Base-by-base conservation (phyloP, 2,797 vertebrate species). In the Synanceia verrucosa region DNA sequence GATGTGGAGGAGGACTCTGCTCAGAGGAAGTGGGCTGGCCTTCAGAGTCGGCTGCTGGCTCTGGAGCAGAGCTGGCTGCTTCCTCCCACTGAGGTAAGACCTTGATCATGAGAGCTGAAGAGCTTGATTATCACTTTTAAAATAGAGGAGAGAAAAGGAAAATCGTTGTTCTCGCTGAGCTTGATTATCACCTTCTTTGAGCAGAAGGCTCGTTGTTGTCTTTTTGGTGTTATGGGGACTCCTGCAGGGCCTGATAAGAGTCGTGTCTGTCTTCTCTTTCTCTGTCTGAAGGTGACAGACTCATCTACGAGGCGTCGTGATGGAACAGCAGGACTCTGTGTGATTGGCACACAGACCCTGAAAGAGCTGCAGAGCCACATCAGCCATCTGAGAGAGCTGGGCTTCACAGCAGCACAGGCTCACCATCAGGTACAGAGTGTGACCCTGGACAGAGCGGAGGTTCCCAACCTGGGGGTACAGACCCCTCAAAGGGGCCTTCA, bases 311-410 rank as follows among this genome's bases (percentile, higher is more conserved):
- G 88, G 86, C 29, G 24, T 9, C 50, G 73, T 66, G 89, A 89
- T 79, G 88, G 82, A 88, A 73, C 87, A 88, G 86, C 83, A 26
- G 85, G 84, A 69, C 5, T n/a, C n/a, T n/a, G 72, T 33, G 21
- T 82, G 79, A 88, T 90, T 59, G 88, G 79, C 85, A 87, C 89
- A 65, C 90, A 93, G 61, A 91, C 90, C 57, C 75, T 93, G 16
- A 95, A 95, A 67, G 95, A 96, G 78, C 90, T 97, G 56, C 94
- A 93, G 71, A 86, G 78, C 44, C 94, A 92, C 6, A 90, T 93
- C 50, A 78, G 79, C 39, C 92, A 88, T 9, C 92, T 98, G 39
- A 91, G 92, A 80, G 93, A 94, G 73, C 87, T 97, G 47, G 90
- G 90, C 48, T 91, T 91, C 65, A 88, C 93, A 65, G 94, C 90